Conservation (phyloP, 2,797 vertebrate species). For the Hafferia zeledoni region DNA sequence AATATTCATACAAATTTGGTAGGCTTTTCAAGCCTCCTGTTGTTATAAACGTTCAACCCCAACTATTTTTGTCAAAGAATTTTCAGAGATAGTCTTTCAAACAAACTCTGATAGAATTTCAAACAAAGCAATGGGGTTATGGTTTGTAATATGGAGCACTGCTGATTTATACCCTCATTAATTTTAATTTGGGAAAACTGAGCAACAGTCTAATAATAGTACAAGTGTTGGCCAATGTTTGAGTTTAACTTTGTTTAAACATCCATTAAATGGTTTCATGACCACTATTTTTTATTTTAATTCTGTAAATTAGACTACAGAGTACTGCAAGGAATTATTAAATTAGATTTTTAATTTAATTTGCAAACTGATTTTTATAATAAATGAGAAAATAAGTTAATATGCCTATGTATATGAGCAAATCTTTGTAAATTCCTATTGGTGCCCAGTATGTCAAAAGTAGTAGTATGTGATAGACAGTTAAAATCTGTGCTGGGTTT, state of each 20-base stretch:
- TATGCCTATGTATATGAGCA: neutral
- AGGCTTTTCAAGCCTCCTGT: neutral
- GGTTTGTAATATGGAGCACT: neutral
- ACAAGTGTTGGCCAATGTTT: neutral
- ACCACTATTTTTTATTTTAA: neutral
- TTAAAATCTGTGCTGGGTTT: neutral
- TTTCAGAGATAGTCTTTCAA: neutral
- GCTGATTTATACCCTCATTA: neutral
- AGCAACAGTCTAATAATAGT: neutral
- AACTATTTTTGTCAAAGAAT: neutral
- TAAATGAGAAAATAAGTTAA: neutral
- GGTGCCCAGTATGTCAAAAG: neutral
- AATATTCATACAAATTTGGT: rapidly evolving
- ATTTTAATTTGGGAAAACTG: neutral
- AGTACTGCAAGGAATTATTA: neutral
- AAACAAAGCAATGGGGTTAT: neutral
- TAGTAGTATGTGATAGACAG: neutral
- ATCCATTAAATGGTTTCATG: neutral
- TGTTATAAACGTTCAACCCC: neutral
- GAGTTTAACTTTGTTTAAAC: neutral
- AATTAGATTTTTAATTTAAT: neutral
- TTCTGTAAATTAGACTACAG: neutral
- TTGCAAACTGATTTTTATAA: neutral
- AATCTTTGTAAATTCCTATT: neutral
- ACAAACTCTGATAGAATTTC: neutral